Conservation (phyloP, 2,888 invertebrate species). For the Sthenelais limicola region DNA sequence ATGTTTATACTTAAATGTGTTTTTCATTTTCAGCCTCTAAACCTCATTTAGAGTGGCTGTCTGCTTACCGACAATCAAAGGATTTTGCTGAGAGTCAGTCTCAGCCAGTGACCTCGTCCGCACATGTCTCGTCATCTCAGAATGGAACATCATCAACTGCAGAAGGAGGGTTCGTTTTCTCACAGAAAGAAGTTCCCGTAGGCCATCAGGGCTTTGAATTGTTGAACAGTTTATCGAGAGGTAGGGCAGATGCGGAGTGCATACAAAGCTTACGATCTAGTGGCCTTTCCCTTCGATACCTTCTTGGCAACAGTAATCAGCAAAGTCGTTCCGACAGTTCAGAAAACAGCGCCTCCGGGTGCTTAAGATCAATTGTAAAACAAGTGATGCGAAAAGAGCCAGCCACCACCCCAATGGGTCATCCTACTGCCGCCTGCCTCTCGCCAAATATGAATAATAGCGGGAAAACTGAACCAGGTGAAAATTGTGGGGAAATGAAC, state of each 20-base stretch:
- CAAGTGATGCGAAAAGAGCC: conserved; percentile 29
- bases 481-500: too few species aligned
- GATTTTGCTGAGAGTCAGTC: conserved; percentile 8
- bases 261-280: conserved; percentile 9
- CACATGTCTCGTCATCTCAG: conserved; percentile 10
- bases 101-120: background rate
- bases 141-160: background rate
- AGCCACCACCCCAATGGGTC: too few species aligned
- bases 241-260: background rate
- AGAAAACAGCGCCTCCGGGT: conserved; percentile 36
- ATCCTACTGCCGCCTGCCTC: too few species aligned
- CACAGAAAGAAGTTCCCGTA: background rate
- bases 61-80: conserved; percentile 39
- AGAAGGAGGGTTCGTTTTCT: background rate
- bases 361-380: conserved; percentile 38
- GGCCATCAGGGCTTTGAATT: background rate
- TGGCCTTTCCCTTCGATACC: conserved; percentile 20
- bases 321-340: background rate
- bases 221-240: background rate
- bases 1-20: too few species aligned
- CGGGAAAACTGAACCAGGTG: too few species aligned
- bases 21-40: conserved; percentile 35
- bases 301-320: conserved; percentile 10
- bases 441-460: too few species aligned
- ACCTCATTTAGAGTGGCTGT: conserved; percentile 42